Evolutionary conservation across 2,113 vertebrate genomes (phyloP).

Genomic region (Pithys albifrons): DNA sequence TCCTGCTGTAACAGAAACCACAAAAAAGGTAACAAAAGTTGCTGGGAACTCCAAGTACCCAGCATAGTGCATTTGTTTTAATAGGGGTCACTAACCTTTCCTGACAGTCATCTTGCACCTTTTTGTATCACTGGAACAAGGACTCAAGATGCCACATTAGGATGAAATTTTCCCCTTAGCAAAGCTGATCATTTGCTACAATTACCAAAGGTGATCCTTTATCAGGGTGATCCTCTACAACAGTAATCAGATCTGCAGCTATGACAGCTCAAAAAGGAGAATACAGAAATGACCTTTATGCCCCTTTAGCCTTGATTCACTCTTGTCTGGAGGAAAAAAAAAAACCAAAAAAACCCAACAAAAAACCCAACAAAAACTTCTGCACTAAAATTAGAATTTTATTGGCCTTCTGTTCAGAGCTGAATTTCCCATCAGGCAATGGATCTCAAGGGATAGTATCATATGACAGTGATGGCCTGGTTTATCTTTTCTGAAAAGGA

Average conservation of each 20-base stretch:
- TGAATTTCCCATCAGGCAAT: background rate
- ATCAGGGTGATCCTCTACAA: background rate
- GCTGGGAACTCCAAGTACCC: constrained; percentile 8
- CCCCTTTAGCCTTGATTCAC: background rate
- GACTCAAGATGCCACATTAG: background rate
- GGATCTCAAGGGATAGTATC: background rate
- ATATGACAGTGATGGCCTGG: background rate
- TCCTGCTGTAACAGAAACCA: background rate
- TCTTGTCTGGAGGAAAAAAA: background rate
- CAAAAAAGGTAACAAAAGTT: background rate
- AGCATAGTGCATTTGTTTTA: constrained; percentile 14
- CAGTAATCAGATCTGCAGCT: background rate
- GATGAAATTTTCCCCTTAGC: background rate
- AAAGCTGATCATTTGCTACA: background rate
- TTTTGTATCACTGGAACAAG: background rate
- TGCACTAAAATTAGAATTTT: constrained; percentile 26
- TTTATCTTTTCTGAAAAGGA: background rate
- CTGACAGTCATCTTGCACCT: background rate
- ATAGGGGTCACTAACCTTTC: background rate
- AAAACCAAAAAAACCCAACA: background rate
- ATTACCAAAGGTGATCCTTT: background rate
- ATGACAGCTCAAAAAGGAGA: background rate
- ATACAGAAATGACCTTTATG: background rate
- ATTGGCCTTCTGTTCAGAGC: background rate
- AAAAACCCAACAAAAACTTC: background rate